Evolutionary conservation across 2,888 invertebrate species (phyloP).

Genomic region (Tanaodytes sp.): DNA sequence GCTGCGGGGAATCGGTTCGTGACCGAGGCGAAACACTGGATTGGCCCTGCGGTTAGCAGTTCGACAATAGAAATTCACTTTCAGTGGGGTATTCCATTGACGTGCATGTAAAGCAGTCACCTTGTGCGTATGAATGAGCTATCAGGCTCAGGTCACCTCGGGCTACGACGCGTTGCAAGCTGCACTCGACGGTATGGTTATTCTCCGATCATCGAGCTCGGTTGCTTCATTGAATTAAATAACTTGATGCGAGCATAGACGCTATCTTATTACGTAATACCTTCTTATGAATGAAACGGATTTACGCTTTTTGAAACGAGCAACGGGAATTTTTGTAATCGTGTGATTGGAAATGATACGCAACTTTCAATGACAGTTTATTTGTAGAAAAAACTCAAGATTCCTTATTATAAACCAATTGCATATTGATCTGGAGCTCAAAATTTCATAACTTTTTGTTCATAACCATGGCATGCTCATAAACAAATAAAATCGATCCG

Average conservation of each 20-base stretch:
- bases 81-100: constrained; percentile 61
- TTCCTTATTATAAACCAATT: too few species aligned
- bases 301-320: constrained; percentile 3
- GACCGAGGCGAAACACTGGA: constrained; percentile 25
- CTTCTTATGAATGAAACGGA: constrained; percentile 31
- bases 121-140: constrained; percentile 50
- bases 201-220: constrained; percentile 5
- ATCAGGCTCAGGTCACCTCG: constrained; percentile 38
- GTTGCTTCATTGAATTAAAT: constrained; percentile 38
- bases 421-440: too few species aligned
- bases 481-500: too few species aligned
- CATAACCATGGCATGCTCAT: too few species aligned
- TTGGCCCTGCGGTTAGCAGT: constrained; percentile 36
- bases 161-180: constrained; percentile 32
- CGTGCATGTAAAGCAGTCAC: constrained; percentile 61
- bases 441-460: too few species aligned
- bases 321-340: neutral
- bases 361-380: too few species aligned
- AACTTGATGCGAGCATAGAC: constrained; percentile 20
- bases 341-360: neutral
- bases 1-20: constrained; percentile 42
- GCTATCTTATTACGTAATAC: constrained; percentile 21
- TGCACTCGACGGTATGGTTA: constrained; percentile 25
- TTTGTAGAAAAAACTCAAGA: too few species aligned
- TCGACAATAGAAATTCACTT: constrained; percentile 55